Evolutionary conservation across 2,113 vertebrate species (phyloP).

Genomic region (Oncorhynchus nerka): DNA sequence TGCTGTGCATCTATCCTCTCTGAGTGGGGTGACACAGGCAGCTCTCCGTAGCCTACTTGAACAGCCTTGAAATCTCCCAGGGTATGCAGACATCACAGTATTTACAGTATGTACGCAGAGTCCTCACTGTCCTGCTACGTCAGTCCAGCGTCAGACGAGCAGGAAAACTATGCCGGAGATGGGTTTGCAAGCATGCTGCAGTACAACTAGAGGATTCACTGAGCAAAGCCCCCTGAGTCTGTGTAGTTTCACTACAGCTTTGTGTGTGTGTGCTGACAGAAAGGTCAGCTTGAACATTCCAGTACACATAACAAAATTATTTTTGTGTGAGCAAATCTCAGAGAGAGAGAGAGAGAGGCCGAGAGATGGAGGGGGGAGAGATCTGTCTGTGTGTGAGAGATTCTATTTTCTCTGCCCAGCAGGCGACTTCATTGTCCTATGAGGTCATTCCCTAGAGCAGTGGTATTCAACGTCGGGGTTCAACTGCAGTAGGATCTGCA

Average conservation of each 20-base stretch:
- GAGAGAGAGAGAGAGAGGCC: neutral
- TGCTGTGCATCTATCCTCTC: neutral
- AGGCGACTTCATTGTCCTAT: slow-evolving; percentile 41
- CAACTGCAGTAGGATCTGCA: no score
- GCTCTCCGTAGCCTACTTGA: neutral
- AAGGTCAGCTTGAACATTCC: neutral
- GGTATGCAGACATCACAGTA: slow-evolving; percentile 42
- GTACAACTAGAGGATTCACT: neutral
- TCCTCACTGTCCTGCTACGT: slow-evolving; percentile 34
- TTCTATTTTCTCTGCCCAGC: slow-evolving; percentile 46
- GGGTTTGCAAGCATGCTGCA: neutral
- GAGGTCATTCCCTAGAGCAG: slow-evolving; percentile 38
- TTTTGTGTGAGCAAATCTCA: slow-evolving; percentile 14
- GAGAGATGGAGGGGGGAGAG: neutral
- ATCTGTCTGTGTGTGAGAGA: slow-evolving; percentile 14
- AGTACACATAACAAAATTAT: slow-evolving; percentile 12
- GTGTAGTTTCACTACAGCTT: slow-evolving; percentile 35
- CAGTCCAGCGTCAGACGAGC: slow-evolving; percentile 26
- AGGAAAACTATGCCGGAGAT: slow-evolving; percentile 15
- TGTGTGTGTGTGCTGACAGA: neutral
- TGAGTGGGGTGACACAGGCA: neutral
- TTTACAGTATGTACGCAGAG: slow-evolving; percentile 2
- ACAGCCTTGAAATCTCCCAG: neutral
- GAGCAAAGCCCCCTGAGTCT: slow-evolving; percentile 15
- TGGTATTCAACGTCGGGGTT: no score